These are phyloP conservation scores for Lottia scabra DNA, from an alignment of 2,888 invertebrate genomes.

Conservation along the genomic window DNA sequence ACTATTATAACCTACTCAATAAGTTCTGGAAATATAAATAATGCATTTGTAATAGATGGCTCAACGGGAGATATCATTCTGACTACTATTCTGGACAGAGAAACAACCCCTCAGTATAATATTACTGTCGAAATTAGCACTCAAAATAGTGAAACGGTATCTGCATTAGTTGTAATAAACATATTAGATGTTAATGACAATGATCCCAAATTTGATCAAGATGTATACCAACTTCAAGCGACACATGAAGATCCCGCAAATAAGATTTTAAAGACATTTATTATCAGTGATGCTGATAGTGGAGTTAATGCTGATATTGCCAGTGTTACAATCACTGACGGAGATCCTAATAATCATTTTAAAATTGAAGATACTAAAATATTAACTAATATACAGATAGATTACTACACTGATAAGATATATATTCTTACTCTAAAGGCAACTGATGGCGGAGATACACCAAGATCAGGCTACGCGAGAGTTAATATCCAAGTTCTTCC, in stretches of 20 bases:
- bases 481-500: slow-evolving; percentile 41
- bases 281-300: slow-evolving; percentile 85
- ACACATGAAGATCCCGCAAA: slow-evolving; percentile 89
- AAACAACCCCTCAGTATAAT: slow-evolving; percentile 70
- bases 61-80: slow-evolving; percentile 78
- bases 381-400: slow-evolving; percentile 29
- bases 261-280: slow-evolving; percentile 84
- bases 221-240: slow-evolving; percentile 76
- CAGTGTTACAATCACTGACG: slow-evolving; percentile 76
- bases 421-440: slow-evolving; percentile 42
- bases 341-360: slow-evolving; percentile 41
- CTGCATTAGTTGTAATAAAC: slow-evolving; percentile 72
- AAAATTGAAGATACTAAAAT: slow-evolving; percentile 27
- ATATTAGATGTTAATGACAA: slow-evolving; percentile 87
- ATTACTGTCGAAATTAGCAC: slow-evolving; percentile 35
- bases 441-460: slow-evolving; percentile 35
- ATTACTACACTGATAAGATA: slow-evolving; percentile 34
- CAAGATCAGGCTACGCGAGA: slow-evolving; percentile 29
- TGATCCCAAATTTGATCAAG: slow-evolving; percentile 80
- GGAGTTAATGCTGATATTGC: slow-evolving; percentile 82
- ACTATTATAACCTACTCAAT: slow-evolving; percentile 33
- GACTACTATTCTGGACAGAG: slow-evolving; percentile 84
- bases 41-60: slow-evolving; percentile 31
- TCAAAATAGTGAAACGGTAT: slow-evolving; percentile 28
- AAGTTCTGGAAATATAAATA: slow-evolving; percentile 26